phyloP scores from a whole-genome alignment of 2,888 invertebrate genomes.

The Malthinus flaveolus region DNA sequence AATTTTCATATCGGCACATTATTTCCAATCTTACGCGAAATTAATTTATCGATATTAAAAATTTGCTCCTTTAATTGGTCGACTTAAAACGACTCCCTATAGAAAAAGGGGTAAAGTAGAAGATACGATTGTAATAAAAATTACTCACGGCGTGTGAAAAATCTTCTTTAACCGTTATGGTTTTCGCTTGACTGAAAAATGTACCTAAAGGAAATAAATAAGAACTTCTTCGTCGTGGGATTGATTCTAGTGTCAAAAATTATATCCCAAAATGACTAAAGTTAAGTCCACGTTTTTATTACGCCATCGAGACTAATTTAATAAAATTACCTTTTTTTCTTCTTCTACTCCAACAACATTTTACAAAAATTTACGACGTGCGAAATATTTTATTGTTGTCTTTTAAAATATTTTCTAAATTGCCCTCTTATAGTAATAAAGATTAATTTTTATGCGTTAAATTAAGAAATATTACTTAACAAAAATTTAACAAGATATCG shows the following conservation, averaged over 20 bases:
- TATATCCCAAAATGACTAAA: constrained; percentile 16
- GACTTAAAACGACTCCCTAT: constrained; percentile 52
- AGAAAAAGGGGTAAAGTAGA: constrained; percentile 43
- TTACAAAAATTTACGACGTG: too few relatives aligned
- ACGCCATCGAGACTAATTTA: constrained; percentile 1
- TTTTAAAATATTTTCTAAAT: too few relatives aligned
- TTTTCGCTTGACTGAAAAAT: constrained; percentile 35
- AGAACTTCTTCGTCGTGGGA: constrained; percentile 27
- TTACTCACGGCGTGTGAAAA: constrained; percentile 44
- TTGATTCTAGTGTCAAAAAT: constrained; percentile 24
- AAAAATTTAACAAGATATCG: too few relatives aligned
- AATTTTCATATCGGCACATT: too few relatives aligned
- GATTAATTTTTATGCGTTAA: too few relatives aligned
- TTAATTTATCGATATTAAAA: constrained; percentile 53
- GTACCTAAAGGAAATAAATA: constrained; percentile 27
- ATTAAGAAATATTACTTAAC: too few relatives aligned
- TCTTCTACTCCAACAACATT: too few relatives aligned
- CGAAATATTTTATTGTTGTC: too few relatives aligned
- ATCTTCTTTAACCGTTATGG: constrained; percentile 39
- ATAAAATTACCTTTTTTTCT: not conserved
- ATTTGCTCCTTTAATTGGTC: constrained; percentile 52
- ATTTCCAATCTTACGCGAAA: constrained; percentile 17
- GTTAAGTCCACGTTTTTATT: constrained; percentile 12
- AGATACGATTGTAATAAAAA: constrained; percentile 49
- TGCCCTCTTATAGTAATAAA: too few relatives aligned